Evolutionary conservation across 2,888 invertebrate species (phyloP).

Genomic region (Clitarchus hookeri): DNA sequence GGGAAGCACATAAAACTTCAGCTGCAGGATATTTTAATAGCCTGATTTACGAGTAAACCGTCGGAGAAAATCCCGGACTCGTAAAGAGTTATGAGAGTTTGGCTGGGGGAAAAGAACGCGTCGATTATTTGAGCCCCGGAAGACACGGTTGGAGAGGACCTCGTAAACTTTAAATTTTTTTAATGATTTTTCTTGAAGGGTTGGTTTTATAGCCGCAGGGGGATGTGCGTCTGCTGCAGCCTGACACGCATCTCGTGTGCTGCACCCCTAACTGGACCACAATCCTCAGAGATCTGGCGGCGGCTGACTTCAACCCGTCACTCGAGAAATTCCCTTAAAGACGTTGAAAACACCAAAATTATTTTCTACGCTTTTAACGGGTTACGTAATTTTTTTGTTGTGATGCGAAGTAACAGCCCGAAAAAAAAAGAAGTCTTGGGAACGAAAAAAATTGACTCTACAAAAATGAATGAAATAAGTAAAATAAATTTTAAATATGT

Average conservation of each 20-base stretch:
- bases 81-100: background rate
- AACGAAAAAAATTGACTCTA: no score
- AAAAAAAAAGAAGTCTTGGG: no score
- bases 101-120: background rate
- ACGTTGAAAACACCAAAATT: no score
- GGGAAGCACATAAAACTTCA: background rate
- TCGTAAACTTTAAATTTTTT: background rate
- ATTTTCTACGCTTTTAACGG: no score
- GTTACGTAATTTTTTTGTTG: no score
- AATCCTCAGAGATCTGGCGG: no score
- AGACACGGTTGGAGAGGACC: background rate
- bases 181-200: conserved; percentile 1
- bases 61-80: background rate
- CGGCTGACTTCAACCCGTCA: no score
- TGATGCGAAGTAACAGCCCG: no score
- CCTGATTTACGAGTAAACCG: background rate
- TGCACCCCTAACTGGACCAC: background rate
- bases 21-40: background rate
- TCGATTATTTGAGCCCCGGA: background rate
- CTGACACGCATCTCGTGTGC: background rate
- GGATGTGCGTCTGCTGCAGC: background rate
- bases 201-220: background rate
- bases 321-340: no score
- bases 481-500: no score
- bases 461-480: no score